Base-by-base conservation (phyloP, 2,888 invertebrate species). In the Tupiocoris notatus region DNA sequence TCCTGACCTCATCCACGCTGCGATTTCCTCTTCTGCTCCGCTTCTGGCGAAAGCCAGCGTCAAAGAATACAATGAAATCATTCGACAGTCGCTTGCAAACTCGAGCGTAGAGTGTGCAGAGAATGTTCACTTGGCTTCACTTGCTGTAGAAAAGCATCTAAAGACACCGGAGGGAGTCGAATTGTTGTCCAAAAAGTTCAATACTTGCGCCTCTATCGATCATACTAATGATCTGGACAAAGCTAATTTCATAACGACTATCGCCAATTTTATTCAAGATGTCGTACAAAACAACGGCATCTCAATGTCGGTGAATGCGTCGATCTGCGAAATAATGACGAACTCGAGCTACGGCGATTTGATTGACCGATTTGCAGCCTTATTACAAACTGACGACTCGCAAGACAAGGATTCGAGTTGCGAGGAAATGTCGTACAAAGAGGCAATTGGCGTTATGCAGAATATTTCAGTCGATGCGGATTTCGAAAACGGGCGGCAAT, bases 21-120 rank as follows among this genome's bases (percentile, higher is more conserved):
- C 96, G 6, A 89, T 97, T 64, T 95, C 96, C 9, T 89, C 94
- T 0, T 96, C 95, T 86, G 96, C 94, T 0, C 97, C 97, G 0
- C 85, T 97, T 20, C 84, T 92, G 76, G 96, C 96, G 1, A 86
- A 92, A 85, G 87, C 92, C 1, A 91, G 97, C 85, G 97, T 96
- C 82, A 86, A 86, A 92, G 91, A 95, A 83, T 98, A 96, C 84
- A 91, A 90, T 81, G 87, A 89, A 80, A 92, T 96, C 0, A 95
- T 97, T 0, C 88, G 89, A 61, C 86, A 88, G 77, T 91, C 96
- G 0, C 84, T 97, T 64, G 86, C 87, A 79, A 88, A 89, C 7
- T 87, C 89, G 79, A 89, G 88, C 39, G 86, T 89, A 17, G 86
- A 88, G 0, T 96, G 96, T 83, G 89, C 90, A 0, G 83, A 84